Conservation (phyloP, 2,113 vertebrate genomes). For the Pogonocichla stellata region DNA sequence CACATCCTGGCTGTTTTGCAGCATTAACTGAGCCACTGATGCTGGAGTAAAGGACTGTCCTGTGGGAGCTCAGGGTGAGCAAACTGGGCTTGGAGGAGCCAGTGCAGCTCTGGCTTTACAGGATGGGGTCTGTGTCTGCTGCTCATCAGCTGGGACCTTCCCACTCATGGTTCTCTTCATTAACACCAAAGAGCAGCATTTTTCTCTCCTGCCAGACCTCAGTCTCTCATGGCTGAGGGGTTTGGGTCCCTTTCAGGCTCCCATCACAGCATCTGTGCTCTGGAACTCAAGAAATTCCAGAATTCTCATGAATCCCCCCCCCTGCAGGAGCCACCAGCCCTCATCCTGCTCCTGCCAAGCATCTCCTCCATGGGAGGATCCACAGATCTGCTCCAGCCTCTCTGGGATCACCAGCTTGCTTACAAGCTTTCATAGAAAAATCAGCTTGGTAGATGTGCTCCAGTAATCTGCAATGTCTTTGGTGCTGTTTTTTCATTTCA, state of each 20-base stretch:
- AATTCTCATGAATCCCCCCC: background rate
- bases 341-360: background rate
- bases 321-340: background rate
- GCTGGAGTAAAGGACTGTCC: background rate
- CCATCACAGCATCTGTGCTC: background rate
- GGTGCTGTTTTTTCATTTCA: background rate
- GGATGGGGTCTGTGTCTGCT: background rate
- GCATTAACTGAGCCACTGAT: background rate
- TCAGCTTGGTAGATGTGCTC: background rate
- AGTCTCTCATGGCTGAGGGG: background rate
- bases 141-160: background rate
- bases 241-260: background rate
- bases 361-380: background rate
- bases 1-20: background rate
- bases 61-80: background rate
- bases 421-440: background rate
- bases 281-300: background rate
- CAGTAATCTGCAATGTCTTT: constrained; percentile 1
- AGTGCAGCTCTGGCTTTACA: background rate
- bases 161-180: background rate
- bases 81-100: background rate
- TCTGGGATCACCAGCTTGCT: background rate
- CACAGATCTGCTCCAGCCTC: background rate
- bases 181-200: background rate
- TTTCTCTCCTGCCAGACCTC: background rate